phyloP scores from a whole-genome alignment of 1,140 invertebrate species.

The Lepidurus couesii region DNA sequence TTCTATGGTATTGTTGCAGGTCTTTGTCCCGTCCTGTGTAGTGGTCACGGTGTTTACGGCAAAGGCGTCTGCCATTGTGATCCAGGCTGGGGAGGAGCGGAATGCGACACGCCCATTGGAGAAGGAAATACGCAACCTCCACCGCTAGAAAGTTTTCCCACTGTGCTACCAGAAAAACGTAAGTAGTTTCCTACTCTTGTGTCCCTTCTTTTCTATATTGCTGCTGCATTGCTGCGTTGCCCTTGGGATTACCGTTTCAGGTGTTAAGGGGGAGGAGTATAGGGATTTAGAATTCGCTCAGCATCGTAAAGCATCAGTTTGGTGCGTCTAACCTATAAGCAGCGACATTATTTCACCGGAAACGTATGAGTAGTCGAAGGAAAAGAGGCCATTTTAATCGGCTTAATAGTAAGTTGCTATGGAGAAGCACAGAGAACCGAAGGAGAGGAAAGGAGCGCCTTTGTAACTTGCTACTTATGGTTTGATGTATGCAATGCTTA shows the following conservation, averaged over 20 bases:
- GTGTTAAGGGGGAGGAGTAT: no score
- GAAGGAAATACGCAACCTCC: conserved; percentile 55
- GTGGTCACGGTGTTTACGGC: conserved; percentile 90
- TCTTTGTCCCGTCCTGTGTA: conserved; percentile 95
- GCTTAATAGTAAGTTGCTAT: conserved; percentile 12
- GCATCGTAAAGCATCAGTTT: no score
- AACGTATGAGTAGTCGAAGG: neutral
- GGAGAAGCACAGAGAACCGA: neutral
- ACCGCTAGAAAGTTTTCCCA: conserved; percentile 4
- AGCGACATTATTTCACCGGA: no score
- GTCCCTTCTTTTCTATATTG: neutral
- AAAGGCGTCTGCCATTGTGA: conserved; percentile 94
- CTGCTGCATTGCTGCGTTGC: neutral
- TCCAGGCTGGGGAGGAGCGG: conserved; percentile 91
- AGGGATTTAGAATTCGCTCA: no score
- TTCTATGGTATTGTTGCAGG: conserved; percentile 53
- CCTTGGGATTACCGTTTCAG: no score
- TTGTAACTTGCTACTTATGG: neutral
- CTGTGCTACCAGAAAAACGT: neutral
- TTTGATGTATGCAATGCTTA: conserved; percentile 10
- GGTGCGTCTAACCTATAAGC: no score
- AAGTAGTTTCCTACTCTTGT: neutral
- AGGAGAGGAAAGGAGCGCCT: neutral
- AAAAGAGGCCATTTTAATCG: neutral
- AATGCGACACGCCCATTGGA: conserved; percentile 85